phyloP scores from a whole-genome alignment of 2,888 invertebrate genomes.

The Tridacna crocea region DNA sequence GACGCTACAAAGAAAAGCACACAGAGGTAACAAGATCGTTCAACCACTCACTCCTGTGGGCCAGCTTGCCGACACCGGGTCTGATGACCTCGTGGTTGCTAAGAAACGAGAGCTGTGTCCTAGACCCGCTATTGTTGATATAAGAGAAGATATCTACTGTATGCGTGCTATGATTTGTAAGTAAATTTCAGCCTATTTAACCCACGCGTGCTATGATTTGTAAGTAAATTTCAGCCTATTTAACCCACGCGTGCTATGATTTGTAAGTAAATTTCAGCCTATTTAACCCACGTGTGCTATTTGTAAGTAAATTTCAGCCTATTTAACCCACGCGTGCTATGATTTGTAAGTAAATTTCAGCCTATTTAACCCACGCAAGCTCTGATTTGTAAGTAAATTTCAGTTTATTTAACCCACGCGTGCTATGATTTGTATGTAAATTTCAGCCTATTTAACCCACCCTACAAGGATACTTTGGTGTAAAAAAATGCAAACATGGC shows the following conservation, averaged over 20 bases:
- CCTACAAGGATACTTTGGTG: too few relatives aligned
- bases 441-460: too few relatives aligned
- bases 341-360: constrained; percentile 25
- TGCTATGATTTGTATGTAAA: too few relatives aligned
- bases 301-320: too few relatives aligned
- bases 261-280: neutral
- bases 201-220: neutral
- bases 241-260: neutral
- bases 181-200: neutral
- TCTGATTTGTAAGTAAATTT: too few relatives aligned
- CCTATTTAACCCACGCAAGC: too few relatives aligned
- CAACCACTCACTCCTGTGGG: neutral
- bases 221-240: neutral
- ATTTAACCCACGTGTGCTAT: neutral
- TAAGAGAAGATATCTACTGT: neutral
- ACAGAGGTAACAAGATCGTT: neutral
- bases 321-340: neutral
- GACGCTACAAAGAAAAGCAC: neutral
- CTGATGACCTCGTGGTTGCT: constrained; percentile 8
- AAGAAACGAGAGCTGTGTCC: neutral
- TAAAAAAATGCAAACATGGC: too few relatives aligned
- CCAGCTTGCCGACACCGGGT: neutral
- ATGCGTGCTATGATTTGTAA: constrained; percentile 12
- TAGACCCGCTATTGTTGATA: neutral
- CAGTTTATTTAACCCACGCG: too few relatives aligned